Evolutionary conservation across 2,888 invertebrate genomes (phyloP), one percentile per base, ranked within the genome.

Genomic region (Caenorhabditis sp.): DNA sequence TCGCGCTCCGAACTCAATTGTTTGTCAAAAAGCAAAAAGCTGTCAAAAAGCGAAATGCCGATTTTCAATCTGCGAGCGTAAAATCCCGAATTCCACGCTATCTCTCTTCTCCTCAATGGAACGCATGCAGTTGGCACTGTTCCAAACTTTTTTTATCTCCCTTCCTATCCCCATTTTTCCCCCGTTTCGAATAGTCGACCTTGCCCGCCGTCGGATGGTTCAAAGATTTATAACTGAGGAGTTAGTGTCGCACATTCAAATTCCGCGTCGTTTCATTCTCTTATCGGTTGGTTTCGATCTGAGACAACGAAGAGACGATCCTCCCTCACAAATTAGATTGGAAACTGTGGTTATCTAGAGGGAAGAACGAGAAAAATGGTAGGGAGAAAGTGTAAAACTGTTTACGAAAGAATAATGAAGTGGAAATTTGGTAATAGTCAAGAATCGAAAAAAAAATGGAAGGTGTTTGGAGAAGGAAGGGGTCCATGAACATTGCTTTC

Each of bases 191-290:
- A 58, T 28, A 8, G 72, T 19, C 49, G 68, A 76, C 76, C 76
- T 76, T 76, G 76, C 49, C 56, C 7, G 69, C 28, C 54, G 49
- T 16, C 38, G 47, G 47, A n/a, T 64, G 77, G 69, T 70, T 77
- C 77, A 63, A 63, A 77, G 77, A 77, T 77, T 77, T 77, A 77
- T 70, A 70, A 76, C 76, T 76, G 76, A 41, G 31, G 63, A 64
- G 63, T 64, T 56, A 31, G 76, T 70, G 70, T 70, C 69, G 51
- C 77, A 68, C 68, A 77, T 77, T 77, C 70, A 70, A 77, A 77
- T 77, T 63, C 77, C 56, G 59, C 38, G 14, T 72, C 72, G 58
- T 58, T 70, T 58, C 44, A 41, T 59, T 70, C 28, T 41, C 49
- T 76, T 77, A 77, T 77, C 77, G 77, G n/a, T 12, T 26, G 54